Evolutionary conservation across 2,888 invertebrate genomes (phyloP), one percentile per base, ranked within the genome.

Genomic region (Neoaliturus tenellus): DNA sequence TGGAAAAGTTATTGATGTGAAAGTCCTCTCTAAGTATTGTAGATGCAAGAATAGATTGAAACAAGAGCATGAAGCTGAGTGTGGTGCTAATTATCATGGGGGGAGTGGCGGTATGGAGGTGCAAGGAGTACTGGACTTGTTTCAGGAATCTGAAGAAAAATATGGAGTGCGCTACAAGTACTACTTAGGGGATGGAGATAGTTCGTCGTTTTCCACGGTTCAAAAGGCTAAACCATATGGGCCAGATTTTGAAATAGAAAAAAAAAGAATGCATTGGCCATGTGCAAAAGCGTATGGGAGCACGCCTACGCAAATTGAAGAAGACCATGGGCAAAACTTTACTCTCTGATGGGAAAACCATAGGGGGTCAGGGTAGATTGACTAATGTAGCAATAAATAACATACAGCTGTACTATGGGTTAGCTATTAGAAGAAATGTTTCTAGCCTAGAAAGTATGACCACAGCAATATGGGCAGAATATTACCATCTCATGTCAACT

Each of bases 391-490:
- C 86, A 14, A 88, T 89, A 23, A 85, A 87, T 62, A 84, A 87
- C 73, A 71, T 88, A 44, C 87, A 86, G 28, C 81, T 80, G 20
- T 89, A 86, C 83, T 88, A 88, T 82, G 87, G 88, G 10, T 73
- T 87, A 23, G 88, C 88, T 20, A 51, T 67, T 51, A 20, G 51
- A 4, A 33, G 69, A 20, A 69, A 28, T 31, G 28, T 28, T 80
- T 33, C 58, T 83, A 17, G 31, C 82, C 41, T 73, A 81, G 67
- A 86, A 58, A 81, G 83, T 6, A 88, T 88, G 87, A 87, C 87
- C 62, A 86, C 85, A 67, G 88, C 85, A 10, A 84, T 88, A 69
- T 88, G 87, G 88, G 87, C 88, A 5, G 86, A 85, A 14, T 88
- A 83, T 82, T 85, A 83, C 44, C 88, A 88, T 58, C 85, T 86